These are phyloP conservation scores for Drosophila flavopinicola DNA, from an alignment of 2,888 invertebrate species.

Conservation along the genomic window DNA sequence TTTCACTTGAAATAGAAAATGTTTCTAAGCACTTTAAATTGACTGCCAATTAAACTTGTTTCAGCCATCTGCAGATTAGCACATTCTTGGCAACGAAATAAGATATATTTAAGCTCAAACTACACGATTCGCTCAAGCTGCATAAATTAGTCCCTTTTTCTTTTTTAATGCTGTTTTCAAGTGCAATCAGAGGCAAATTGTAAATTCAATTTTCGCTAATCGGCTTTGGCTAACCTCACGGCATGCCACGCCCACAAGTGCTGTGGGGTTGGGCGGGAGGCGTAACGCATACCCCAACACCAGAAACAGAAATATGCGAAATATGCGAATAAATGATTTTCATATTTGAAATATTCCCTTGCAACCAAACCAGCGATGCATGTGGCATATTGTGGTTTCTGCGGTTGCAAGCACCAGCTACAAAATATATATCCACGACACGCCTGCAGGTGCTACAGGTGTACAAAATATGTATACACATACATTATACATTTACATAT, in stretches of 20 bases:
- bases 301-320: slow-evolving; percentile 9
- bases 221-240: slow-evolving; percentile 67
- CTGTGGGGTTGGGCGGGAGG: background rate
- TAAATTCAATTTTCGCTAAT: slow-evolving; percentile 76
- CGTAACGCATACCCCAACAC: background rate
- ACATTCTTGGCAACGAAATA: slow-evolving; percentile 2
- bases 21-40: slow-evolving; percentile 4
- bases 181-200: slow-evolving; percentile 73
- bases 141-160: slow-evolving; percentile 59
- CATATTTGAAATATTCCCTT: slow-evolving; percentile 30
- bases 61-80: slow-evolving; percentile 8
- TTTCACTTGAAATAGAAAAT: too few relatives aligned
- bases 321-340: slow-evolving; percentile 39
- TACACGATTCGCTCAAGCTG: slow-evolving; percentile 49
- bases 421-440: slow-evolving; percentile 14
- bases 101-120: slow-evolving; percentile 27
- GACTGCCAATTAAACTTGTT: slow-evolving; percentile 3
- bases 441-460: slow-evolving; percentile 7
- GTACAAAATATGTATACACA: too few relatives aligned
- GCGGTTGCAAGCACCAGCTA: slow-evolving; percentile 35
- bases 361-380: slow-evolving; percentile 10
- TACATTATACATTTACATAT: too few relatives aligned
- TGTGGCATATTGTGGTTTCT: slow-evolving; percentile 21
- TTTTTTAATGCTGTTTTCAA: slow-evolving; percentile 12
- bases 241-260: slow-evolving; percentile 40